Percentiles rank a stretch among this genome's conserved stretches.
phyloP scores from a whole-genome alignment of 2,797 vertebrate species.

The Acrocephalus scirpaceus region DNA sequence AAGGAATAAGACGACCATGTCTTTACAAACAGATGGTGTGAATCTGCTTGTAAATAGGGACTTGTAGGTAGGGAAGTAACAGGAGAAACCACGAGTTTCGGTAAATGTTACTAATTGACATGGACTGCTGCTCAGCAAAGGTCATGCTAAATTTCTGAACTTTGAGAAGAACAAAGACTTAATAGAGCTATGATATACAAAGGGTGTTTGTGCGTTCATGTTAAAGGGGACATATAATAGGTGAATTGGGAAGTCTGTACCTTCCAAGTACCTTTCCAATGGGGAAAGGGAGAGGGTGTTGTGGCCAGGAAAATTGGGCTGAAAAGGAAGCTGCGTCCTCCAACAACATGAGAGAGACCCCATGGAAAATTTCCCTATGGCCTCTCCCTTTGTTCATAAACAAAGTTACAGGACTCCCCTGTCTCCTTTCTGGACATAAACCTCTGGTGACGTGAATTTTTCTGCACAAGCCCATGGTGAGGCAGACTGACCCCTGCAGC shows the following conservation, averaged over 20 bases:
- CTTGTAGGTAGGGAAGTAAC: not conserved
- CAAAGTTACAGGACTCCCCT: not conserved
- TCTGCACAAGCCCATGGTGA: not conserved
- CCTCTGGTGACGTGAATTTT: accelerated
- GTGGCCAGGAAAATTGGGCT: not conserved
- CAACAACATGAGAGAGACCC: not conserved
- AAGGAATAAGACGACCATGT: not conserved
- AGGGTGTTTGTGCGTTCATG: not conserved
- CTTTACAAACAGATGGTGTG: not conserved
- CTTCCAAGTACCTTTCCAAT: not conserved
- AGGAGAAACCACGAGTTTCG: not conserved
- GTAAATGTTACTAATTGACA: not conserved
- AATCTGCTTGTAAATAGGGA: not conserved
- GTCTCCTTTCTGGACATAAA: not conserved
- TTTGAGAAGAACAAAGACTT: not conserved
- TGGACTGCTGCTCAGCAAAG: not conserved
- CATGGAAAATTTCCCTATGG: not conserved
- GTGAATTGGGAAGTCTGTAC: not conserved
- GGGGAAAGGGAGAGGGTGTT: not conserved
- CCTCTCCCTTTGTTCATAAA: not conserved
- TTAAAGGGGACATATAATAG: not conserved
- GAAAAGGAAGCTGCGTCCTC: accelerated
- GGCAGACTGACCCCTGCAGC: not conserved
- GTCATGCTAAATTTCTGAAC: not conserved
- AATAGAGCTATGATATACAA: not conserved